Conservation (phyloP, 1,140 invertebrate genomes). For the Halictus rubicundus region DNA sequence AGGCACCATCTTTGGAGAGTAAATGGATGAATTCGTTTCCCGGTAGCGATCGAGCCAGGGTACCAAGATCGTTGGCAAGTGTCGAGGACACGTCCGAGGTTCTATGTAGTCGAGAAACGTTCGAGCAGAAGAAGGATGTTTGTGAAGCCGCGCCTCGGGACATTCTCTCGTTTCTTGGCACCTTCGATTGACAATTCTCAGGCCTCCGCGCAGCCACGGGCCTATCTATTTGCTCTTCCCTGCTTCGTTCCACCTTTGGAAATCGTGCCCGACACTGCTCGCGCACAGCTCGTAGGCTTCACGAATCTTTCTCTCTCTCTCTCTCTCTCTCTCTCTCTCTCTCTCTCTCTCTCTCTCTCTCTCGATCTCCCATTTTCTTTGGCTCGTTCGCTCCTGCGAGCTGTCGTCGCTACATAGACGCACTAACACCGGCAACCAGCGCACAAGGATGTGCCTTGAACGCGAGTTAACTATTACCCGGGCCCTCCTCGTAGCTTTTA, state of each 20-base stretch:
- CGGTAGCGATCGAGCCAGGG: no score
- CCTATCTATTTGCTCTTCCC: conserved; percentile 57
- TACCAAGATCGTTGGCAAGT: no score
- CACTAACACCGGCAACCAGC: not conserved
- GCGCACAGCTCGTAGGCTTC: no score
- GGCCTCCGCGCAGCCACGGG: conserved; percentile 41
- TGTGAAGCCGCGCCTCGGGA: conserved; percentile 74
- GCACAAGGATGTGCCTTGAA: conserved; percentile 44
- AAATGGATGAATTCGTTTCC: no score
- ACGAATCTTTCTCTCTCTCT: not conserved
- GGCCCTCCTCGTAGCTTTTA: conserved; percentile 56
- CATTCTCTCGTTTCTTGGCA: conserved; percentile 72
- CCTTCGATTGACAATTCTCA: conserved; percentile 79
- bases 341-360: not conserved
- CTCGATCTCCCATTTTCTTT: not conserved
- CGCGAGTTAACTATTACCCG: conserved; percentile 54
- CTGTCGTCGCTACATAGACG: conserved; percentile 12
- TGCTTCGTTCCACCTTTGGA: conserved; percentile 21
- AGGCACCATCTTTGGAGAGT: no score
- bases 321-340: not conserved
- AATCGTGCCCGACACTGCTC: not conserved
- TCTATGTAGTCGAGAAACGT: no score
- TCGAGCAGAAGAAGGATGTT: conserved; percentile 75
- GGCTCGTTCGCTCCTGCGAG: not conserved
- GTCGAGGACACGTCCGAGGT: no score